These are phyloP conservation scores for Spodoptera frugiperda DNA, from an alignment of 1,140 invertebrate species.

Conservation along the genomic window DNA sequence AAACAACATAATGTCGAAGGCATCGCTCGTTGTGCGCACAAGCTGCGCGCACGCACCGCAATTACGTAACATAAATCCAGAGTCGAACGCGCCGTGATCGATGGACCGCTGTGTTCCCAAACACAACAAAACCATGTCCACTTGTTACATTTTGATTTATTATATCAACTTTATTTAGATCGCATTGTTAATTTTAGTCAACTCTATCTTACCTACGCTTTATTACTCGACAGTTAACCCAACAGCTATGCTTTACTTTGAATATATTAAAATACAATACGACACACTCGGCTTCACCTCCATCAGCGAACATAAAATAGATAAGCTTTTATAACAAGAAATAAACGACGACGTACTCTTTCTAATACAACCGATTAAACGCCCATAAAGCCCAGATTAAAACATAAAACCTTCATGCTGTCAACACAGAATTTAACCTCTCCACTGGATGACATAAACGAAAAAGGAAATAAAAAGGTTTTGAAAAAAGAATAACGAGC, in stretches of 20 bases:
- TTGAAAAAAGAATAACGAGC: slow-evolving; percentile 75
- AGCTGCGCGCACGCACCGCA: slow-evolving; percentile 66
- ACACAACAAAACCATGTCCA: slow-evolving; percentile 68
- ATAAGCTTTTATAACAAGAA: slow-evolving; percentile 58
- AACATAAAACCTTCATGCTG: slow-evolving; percentile 83
- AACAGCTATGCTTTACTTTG: slow-evolving; percentile 46
- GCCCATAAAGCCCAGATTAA: slow-evolving; percentile 79
- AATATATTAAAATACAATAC: slow-evolving; percentile 57
- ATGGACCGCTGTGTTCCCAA: slow-evolving; percentile 68
- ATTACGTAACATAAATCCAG: slow-evolving; percentile 80
- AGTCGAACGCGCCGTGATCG: slow-evolving; percentile 72
- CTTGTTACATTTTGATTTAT: slow-evolving; percentile 75
- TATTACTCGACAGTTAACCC: slow-evolving; percentile 46
- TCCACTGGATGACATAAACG: slow-evolving; percentile 70
- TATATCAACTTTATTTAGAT: slow-evolving; percentile 62
- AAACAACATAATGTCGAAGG: slow-evolving; percentile 59
- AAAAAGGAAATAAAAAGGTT: slow-evolving; percentile 72
- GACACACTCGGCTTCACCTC: slow-evolving; percentile 53
- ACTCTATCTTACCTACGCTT: slow-evolving; percentile 43
- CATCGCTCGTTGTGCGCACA: slow-evolving; percentile 51
- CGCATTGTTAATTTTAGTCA: slow-evolving; percentile 55
- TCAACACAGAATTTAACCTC: slow-evolving; percentile 82
- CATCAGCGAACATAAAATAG: slow-evolving; percentile 65
- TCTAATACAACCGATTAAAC: slow-evolving; percentile 69
- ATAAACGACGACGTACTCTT: slow-evolving; percentile 59